Conservation (phyloP, 2,113 vertebrate species). For the Pelecanus crispus region DNA sequence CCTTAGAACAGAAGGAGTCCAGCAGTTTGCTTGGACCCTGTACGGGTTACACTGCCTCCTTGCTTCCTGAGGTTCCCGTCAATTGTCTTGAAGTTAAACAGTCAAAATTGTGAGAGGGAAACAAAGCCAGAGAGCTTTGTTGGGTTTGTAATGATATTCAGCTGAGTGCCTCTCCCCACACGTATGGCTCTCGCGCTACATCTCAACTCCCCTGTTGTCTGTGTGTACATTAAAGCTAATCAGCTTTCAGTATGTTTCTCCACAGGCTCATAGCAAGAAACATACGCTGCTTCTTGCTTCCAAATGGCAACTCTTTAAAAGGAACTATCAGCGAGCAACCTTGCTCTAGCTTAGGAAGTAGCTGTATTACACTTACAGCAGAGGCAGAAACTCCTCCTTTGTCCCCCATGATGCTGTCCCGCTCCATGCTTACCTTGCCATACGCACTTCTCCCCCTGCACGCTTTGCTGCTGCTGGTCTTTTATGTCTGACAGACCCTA, state of each 20-base stretch:
- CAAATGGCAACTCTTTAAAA: not conserved
- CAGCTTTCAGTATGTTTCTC: not conserved
- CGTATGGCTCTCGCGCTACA: rapidly evolving
- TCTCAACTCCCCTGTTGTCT: not conserved
- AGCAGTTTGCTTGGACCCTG: rapidly evolving
- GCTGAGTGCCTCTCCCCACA: rapidly evolving
- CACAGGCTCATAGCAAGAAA: not conserved
- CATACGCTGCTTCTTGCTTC: not conserved
- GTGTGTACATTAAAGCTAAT: not conserved
- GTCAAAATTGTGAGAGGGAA: not conserved
- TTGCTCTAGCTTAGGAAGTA: not conserved
- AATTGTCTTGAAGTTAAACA: not conserved
- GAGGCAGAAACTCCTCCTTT: not conserved
- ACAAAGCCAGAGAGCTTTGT: too few relatives aligned
- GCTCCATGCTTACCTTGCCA: not conserved
- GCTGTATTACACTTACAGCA: not conserved
- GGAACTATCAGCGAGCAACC: not conserved
- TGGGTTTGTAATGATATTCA: not conserved
- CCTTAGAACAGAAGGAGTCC: not conserved
- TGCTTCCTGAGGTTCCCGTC: not conserved
- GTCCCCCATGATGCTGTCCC: not conserved
- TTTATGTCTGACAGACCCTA: not conserved
- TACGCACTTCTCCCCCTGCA: rapidly evolving
- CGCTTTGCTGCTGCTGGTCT: not conserved
- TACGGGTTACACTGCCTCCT: not conserved